Evolutionary conservation across 1,140 invertebrate genomes (phyloP), one percentile per base, ranked within the genome.

Genomic region (Pectinophora gossypiella): DNA sequence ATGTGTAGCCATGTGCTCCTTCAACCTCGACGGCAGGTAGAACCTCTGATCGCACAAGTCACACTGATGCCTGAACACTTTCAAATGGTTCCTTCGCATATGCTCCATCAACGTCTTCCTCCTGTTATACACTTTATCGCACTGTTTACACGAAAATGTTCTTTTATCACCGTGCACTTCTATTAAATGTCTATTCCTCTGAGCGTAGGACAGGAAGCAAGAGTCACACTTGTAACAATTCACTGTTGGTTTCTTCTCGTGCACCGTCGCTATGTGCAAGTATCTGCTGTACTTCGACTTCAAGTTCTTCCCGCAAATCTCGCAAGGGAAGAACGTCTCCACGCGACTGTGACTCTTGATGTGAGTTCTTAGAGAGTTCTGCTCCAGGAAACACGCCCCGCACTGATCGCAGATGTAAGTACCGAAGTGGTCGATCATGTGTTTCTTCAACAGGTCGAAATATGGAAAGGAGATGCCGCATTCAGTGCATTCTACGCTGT

Each of bases 1-100:
- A 16, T 86, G 83, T 0, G 80, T 83, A 0, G 78, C 80, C 76
- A 86, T 78, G 12, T 86, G 83, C 13, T 86, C 83, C 21, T 83
- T 84, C 5, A 86, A 60, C 4, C 80, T 27, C 0, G 78, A 81
- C 3, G 83, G 83, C 3, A 82, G 18, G 38, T 84, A 86, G 18
- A 84, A 86, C 12, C 68, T 64, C 19, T 84, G 77, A 22, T 83
- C 80, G 36, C 83, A 86, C 19, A 81, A 51, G 43, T 83, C 74
- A 22, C 83, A 86, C 32, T 83, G 77, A 56, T 86, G 83, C 2
- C 66, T 60, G 16, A 71, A 70, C 0, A 86, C 73, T 35, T 86
- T 86, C 19, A 82, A 60, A 68, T 86, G 83, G 15, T 74, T 76
- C 5, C 83, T 49, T 10, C 83, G 54, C 19, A 73, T 75, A 32